Percentiles rank a stretch among this genome's conserved stretches.
Evolutionary conservation across 2,888 invertebrate genomes (phyloP).

Genomic region (Thumatha senex): DNA sequence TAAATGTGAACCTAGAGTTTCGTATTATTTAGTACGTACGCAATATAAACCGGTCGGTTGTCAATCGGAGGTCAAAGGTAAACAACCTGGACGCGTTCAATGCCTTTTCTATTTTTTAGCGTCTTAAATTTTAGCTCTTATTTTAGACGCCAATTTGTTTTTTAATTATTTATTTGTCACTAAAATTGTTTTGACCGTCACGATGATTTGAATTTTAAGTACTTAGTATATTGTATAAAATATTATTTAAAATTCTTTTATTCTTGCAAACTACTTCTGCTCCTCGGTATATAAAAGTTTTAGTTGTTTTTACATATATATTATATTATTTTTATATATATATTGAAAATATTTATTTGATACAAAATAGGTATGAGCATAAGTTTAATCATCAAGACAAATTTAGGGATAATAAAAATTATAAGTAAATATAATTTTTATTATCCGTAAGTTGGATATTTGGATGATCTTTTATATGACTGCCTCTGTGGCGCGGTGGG

Average conservation of each 20-base stretch:
- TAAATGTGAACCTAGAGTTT: slow-evolving; percentile 5
- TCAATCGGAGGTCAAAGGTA: slow-evolving; percentile 51
- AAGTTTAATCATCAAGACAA: slow-evolving; percentile 2
- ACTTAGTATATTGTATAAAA: not conserved
- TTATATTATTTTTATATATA: no score
- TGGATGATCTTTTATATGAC: no score
- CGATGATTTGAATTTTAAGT: not conserved
- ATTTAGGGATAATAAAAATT: slow-evolving; percentile 9
- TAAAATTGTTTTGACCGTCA: slow-evolving; percentile 3
- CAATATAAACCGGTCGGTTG: slow-evolving; percentile 29
- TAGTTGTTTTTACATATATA: no score
- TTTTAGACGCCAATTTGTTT: slow-evolving; percentile 26
- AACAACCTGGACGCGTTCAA: slow-evolving; percentile 50
- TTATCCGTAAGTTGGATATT: no score
- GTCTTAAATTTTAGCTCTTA: slow-evolving; percentile 28
- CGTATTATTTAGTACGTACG: slow-evolving; percentile 12
- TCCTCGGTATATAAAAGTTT: no score
- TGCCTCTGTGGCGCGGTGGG: no score
- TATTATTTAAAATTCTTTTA: not conserved
- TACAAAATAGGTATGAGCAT: not conserved
- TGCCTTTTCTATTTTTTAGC: slow-evolving; percentile 47
- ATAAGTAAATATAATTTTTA: no score
- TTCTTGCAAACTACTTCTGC: no score
- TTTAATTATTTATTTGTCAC: slow-evolving; percentile 23
- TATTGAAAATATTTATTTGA: no score